phyloP scores from a whole-genome alignment of 2,888 invertebrate species.

The Apotomis betuletana region DNA sequence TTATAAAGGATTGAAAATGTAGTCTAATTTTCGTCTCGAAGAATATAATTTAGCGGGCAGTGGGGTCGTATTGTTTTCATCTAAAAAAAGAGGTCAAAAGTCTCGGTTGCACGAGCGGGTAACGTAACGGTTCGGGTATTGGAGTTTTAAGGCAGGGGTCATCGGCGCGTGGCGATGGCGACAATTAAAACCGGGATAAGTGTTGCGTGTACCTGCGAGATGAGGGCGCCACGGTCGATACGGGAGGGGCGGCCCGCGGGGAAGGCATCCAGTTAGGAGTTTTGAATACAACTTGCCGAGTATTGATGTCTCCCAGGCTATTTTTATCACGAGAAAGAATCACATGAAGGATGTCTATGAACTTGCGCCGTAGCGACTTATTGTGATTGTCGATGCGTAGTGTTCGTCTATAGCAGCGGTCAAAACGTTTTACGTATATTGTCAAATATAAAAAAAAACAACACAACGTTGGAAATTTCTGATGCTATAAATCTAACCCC shows the following conservation, averaged over 20 bases:
- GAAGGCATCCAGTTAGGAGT: slow-evolving; percentile 74
- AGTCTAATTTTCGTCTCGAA: slow-evolving; percentile 38
- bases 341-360: slow-evolving; percentile 48
- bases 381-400: slow-evolving; percentile 47
- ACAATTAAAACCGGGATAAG: slow-evolving; percentile 83
- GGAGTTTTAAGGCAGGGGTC: slow-evolving; percentile 64
- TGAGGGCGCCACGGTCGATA: slow-evolving; percentile 81
- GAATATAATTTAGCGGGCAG: slow-evolving; percentile 34
- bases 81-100: slow-evolving; percentile 24
- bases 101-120: slow-evolving; percentile 41
- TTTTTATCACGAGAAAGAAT: slow-evolving; percentile 57
- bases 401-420: slow-evolving; percentile 39
- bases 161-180: slow-evolving; percentile 81
- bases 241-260: slow-evolving; percentile 59
- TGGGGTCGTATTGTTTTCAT: slow-evolving; percentile 32
- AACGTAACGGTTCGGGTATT: slow-evolving; percentile 56
- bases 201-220: slow-evolving; percentile 82
- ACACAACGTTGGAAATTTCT: too few species aligned
- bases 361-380: slow-evolving; percentile 45
- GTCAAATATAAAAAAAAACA: too few species aligned
- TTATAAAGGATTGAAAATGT: slow-evolving; percentile 17
- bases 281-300: slow-evolving; percentile 77
- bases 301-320: slow-evolving; percentile 70
- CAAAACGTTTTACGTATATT: slow-evolving; percentile 20
- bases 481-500: too few species aligned